phyloP scores from a whole-genome alignment of 2,113 vertebrate genomes.

The Conger conger region DNA sequence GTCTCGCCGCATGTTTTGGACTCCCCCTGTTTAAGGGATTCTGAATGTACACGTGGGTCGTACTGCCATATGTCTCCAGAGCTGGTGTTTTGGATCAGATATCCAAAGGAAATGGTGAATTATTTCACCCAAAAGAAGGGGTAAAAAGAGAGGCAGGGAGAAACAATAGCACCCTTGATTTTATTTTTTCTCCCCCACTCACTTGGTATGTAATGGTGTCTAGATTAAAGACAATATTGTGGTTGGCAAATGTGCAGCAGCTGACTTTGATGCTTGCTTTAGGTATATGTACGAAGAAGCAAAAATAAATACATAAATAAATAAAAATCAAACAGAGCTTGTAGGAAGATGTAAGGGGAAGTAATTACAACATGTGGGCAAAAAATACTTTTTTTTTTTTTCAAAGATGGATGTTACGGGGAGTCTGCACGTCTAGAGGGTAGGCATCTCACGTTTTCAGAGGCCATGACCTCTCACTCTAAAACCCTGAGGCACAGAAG shows the following conservation, averaged over 20 bases:
- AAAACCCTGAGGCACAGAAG: neutral
- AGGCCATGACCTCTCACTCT: neutral
- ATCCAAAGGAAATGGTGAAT: constrained; percentile 62
- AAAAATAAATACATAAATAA: constrained; percentile 51
- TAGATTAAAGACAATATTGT: constrained; percentile 72
- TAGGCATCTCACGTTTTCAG: neutral
- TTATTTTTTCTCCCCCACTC: constrained; percentile 56
- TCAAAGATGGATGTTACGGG: neutral
- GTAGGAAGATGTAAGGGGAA: constrained; percentile 36
- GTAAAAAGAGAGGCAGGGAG: constrained; percentile 19
- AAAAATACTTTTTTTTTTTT: constrained; percentile 11
- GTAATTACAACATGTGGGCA: constrained; percentile 45
- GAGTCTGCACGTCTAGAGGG: neutral
- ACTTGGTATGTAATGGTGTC: constrained; percentile 68
- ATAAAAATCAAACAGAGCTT: constrained; percentile 47
- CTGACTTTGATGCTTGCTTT: constrained; percentile 52
- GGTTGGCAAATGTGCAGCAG: constrained; percentile 59
- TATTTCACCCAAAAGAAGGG: constrained; percentile 48
- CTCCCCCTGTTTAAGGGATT: neutral
- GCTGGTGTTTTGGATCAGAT: constrained; percentile 41
- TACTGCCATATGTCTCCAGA: constrained; percentile 43
- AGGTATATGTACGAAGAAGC: constrained; percentile 48
- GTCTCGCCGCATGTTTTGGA: neutral
- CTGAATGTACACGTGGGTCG: constrained; percentile 22
- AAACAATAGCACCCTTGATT: constrained; percentile 70